phyloP scores from a whole-genome alignment of 2,888 invertebrate species.

The Oxyteleia sp. region DNA sequence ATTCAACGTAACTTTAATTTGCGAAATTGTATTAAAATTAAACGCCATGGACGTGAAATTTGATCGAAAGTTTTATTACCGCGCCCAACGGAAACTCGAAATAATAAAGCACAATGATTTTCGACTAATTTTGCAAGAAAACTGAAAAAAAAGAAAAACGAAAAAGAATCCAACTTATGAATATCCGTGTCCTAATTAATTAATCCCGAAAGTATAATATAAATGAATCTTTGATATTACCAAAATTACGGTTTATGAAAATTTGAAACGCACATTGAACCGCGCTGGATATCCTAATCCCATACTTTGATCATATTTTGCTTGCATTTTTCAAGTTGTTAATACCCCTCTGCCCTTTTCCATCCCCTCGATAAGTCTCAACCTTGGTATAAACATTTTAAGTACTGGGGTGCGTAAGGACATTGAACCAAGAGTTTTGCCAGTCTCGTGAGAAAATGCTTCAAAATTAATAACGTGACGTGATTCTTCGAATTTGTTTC shows the following conservation, averaged over 20 bases:
- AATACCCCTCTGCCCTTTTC: conserved; percentile 56
- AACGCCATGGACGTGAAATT: conserved; percentile 44
- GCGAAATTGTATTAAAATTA: conserved; percentile 45
- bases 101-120: conserved; percentile 34
- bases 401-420: conserved; percentile 58
- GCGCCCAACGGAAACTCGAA: conserved; percentile 10
- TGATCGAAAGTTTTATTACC: conserved; percentile 47
- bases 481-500: conserved; percentile 65
- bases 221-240: conserved; percentile 54
- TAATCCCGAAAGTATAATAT: conserved; percentile 46
- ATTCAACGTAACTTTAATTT: conserved; percentile 55
- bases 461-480: conserved; percentile 59
- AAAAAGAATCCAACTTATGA: conserved; percentile 31
- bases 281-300: conserved; percentile 59
- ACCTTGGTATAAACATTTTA: conserved; percentile 60
- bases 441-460: conserved; percentile 56
- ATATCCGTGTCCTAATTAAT: conserved; percentile 36
- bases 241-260: conserved; percentile 64
- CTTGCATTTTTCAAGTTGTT: conserved; percentile 68
- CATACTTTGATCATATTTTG: conserved; percentile 71
- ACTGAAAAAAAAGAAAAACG: conserved; percentile 34
- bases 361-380: conserved; percentile 53
- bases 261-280: conserved; percentile 56
- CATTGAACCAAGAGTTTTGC: conserved; percentile 49
- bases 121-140: conserved; percentile 25